Conservation (phyloP, 1,140 invertebrate species). For the Drosophila truncata region DNA sequence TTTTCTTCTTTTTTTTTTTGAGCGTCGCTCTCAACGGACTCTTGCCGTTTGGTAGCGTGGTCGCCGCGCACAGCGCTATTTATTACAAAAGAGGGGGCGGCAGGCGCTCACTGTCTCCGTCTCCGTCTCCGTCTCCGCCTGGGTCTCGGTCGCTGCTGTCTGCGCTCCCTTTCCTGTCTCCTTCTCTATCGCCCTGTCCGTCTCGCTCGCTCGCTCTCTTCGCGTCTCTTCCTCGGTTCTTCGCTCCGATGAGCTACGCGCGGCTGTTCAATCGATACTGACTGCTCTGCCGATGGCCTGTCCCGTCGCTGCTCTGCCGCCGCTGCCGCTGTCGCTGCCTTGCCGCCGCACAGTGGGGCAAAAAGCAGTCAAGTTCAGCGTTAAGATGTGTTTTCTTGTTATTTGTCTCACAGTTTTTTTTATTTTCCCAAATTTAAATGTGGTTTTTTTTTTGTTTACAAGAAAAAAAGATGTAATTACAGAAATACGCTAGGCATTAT, state of each 20-base stretch:
- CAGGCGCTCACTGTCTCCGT: conserved; percentile 52
- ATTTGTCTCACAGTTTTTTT: background rate
- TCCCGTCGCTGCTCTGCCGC: conserved; percentile 30
- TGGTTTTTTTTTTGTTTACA: background rate
- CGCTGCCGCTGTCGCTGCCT: conserved; percentile 28
- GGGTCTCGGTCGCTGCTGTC: conserved; percentile 17
- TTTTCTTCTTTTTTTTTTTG: conserved; percentile 27
- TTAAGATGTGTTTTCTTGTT: background rate
- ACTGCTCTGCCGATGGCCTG: conserved; percentile 29
- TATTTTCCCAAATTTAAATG: background rate
- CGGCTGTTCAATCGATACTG: conserved; percentile 78
- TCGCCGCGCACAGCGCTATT: conserved; percentile 73
- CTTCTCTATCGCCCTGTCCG: conserved; percentile 24
- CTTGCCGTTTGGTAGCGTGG: conserved; percentile 73
- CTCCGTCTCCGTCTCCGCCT: conserved; percentile 23
- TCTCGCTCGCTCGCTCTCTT: conserved; percentile 33
- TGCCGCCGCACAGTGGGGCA: conserved; percentile 22
- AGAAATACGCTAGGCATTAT: too few species aligned
- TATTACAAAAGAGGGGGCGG: conserved; percentile 73
- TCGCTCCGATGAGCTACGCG: conserved; percentile 72
- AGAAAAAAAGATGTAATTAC: background rate
- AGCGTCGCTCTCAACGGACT: conserved; percentile 72
- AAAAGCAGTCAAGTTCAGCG: background rate
- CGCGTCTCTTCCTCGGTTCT: conserved; percentile 53
- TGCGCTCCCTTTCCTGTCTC: conserved; percentile 19